Percentiles rank a stretch among this genome's conserved stretches.
phyloP scores from a whole-genome alignment of 2,888 invertebrate genomes.

The Idaea dimidiata region DNA sequence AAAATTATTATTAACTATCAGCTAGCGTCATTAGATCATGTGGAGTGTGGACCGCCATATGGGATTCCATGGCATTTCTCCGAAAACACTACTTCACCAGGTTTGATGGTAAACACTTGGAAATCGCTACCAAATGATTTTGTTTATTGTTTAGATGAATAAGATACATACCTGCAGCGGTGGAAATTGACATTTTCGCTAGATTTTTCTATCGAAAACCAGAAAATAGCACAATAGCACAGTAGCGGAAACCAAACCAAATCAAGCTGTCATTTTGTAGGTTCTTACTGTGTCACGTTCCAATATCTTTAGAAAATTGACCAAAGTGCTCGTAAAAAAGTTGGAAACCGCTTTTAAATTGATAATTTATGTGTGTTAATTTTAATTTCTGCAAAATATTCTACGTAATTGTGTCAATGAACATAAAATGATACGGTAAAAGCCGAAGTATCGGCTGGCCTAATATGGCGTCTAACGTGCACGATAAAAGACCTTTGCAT shows the following conservation, averaged over 20 bases:
- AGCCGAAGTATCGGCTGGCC: conserved; percentile 1
- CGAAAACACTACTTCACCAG: conserved; percentile 70
- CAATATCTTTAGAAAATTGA: conserved; percentile 20
- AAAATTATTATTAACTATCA: conserved; percentile 49
- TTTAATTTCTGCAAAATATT: not conserved
- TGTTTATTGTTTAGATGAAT: conserved; percentile 37
- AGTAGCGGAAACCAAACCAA: conserved; percentile 81
- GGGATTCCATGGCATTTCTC: conserved; percentile 80
- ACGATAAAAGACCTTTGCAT: conserved; percentile 55
- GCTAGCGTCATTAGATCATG: conserved; percentile 77
- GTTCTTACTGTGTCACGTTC: conserved; percentile 61
- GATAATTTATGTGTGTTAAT: not conserved
- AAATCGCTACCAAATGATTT: conserved; percentile 33
- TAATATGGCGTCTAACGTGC: conserved; percentile 34
- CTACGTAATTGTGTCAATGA: not conserved
- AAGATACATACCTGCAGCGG: conserved; percentile 72
- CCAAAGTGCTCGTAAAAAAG: not conserved
- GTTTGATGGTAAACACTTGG: conserved; percentile 57
- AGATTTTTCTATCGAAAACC: conserved; percentile 67
- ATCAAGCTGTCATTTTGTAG: conserved; percentile 79
- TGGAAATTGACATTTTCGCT: conserved; percentile 75
- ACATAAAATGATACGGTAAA: not conserved
- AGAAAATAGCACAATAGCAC: conserved; percentile 79
- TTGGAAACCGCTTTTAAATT: not conserved
- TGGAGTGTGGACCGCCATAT: conserved; percentile 80